These are phyloP conservation scores for Cephus nigrinus DNA, from an alignment of 2,888 invertebrate genomes.

Conservation along the genomic window DNA sequence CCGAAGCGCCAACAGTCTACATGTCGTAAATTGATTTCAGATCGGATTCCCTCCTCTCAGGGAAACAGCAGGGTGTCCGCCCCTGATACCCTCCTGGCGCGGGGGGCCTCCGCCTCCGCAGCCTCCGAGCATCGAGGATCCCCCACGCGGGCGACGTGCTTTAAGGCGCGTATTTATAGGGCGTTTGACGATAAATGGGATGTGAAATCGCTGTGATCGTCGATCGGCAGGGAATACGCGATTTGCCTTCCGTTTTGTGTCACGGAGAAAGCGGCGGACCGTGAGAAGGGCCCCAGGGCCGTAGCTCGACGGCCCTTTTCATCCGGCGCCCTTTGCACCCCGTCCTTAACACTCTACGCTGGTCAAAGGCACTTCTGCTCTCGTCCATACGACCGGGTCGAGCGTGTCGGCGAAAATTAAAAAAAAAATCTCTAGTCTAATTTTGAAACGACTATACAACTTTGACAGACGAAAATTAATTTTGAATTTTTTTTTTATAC, in stretches of 20 bases:
- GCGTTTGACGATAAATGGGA: slow-evolving; percentile 23
- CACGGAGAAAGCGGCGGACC: not conserved
- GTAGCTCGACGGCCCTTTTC: not conserved
- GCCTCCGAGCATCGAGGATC: not conserved
- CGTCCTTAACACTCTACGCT: not conserved
- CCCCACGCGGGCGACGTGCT: not conserved
- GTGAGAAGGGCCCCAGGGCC: not conserved
- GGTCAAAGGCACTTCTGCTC: not conserved
- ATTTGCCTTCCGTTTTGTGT: slow-evolving; percentile 4
- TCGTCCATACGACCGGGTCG: not conserved
- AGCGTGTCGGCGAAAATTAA: not conserved
- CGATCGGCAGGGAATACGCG: not conserved
- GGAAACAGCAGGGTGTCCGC: not conserved
- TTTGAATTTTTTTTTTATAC: not conserved
- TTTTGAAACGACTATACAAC: not conserved
- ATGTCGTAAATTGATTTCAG: not conserved
- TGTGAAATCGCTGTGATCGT: slow-evolving; percentile 24
- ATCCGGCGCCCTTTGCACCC: no score
- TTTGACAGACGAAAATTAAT: not conserved
- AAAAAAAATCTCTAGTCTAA: not conserved
- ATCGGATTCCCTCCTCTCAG: not conserved
- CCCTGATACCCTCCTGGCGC: not conserved
- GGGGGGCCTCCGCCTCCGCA: no score
- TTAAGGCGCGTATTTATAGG: slow-evolving; percentile 18
- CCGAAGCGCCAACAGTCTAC: not conserved